These are phyloP conservation scores for Hesperophylax magnus DNA, from an alignment of 1,140 invertebrate genomes.

Conservation along the genomic window DNA sequence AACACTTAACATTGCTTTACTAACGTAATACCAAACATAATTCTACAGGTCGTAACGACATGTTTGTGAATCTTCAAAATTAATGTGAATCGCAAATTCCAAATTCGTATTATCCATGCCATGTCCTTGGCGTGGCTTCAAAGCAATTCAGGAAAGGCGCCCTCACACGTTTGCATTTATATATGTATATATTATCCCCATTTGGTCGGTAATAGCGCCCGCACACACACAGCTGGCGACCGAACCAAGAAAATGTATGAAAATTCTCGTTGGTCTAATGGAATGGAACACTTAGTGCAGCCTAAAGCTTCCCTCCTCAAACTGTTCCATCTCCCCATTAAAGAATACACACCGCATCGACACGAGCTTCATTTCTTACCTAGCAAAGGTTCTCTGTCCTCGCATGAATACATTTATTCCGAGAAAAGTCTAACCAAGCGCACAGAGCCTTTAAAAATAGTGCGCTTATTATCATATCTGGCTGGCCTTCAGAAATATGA, in stretches of 20 bases:
- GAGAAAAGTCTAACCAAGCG: background rate
- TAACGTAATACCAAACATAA: too few species aligned
- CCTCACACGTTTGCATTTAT: constrained; percentile 38
- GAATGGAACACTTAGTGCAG: constrained; percentile 56
- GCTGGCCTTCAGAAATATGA: too few species aligned
- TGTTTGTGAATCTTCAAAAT: too few species aligned
- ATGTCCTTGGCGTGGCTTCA: background rate
- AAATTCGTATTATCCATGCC: background rate
- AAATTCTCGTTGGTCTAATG: constrained; percentile 58
- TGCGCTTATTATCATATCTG: too few species aligned
- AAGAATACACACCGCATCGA: constrained; percentile 30
- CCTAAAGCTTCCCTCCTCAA: constrained; percentile 47
- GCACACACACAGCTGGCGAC: constrained; percentile 43
- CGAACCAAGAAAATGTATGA: constrained; percentile 55
- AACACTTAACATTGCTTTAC: too few species aligned
- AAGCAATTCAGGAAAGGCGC: background rate
- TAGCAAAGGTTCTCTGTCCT: background rate
- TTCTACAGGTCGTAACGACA: too few species aligned
- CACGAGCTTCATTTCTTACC: constrained; percentile 12
- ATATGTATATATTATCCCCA: constrained; percentile 44
- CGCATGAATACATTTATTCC: constrained; percentile 23
- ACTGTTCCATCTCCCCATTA: constrained; percentile 50
- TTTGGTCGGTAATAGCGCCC: constrained; percentile 47
- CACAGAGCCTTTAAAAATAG: background rate
- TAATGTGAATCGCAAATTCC: too few species aligned